Base-by-base conservation (phyloP, 1,140 invertebrate species). In the Phymastichus coffea region DNA sequence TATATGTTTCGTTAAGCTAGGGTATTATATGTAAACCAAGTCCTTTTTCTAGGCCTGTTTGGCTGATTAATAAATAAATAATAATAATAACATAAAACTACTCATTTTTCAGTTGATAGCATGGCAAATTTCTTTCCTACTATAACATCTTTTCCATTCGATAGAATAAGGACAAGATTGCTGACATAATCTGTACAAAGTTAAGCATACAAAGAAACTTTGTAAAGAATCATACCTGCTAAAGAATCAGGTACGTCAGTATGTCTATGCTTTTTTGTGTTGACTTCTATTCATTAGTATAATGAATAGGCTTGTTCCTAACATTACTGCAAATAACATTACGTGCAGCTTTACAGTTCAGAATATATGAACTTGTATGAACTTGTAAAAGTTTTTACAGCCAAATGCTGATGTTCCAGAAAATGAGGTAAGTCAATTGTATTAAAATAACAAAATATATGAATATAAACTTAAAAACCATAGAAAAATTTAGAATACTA, bases 91-190 rank as follows among this genome's bases (percentile, higher is more conserved):
- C 78, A 80, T 72, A 83, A 86, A 66, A 66, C 82, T 61, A 71
- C 84, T 25, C 86, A 94, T 77, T 93, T 94, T 75, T 55, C 88
- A 7, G 90, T 88, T 81, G 94, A 94, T 22, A 85, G 85, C 14
- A 60, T 89, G 9, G 86, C 91, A 64, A 95, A 94, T 17, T 83
- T 84, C 54, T 62, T 88, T n/a, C 93, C 90, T 4, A 95, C 93
- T 2, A 66, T n/a, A n/a, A n/a, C n/a, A n/a, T n/a, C n/a, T n/a
- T n/a, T n/a, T n/a, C n/a, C n/a, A n/a, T 89, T 96, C 72, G 96
- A 98, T 81, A 92, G 95, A 1, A 80, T 97, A n/a, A 83, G 95
- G 67, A 98, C 97, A 19, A 85, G 96, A 71, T 83, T 98, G 56
- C 88, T 98, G 53, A 93, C 92, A 23, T 96, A 99, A 81, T 90